These are phyloP conservation scores for Dipus sagitta DNA, from an alignment of 2,797 vertebrate genomes.

Conservation along the genomic window DNA sequence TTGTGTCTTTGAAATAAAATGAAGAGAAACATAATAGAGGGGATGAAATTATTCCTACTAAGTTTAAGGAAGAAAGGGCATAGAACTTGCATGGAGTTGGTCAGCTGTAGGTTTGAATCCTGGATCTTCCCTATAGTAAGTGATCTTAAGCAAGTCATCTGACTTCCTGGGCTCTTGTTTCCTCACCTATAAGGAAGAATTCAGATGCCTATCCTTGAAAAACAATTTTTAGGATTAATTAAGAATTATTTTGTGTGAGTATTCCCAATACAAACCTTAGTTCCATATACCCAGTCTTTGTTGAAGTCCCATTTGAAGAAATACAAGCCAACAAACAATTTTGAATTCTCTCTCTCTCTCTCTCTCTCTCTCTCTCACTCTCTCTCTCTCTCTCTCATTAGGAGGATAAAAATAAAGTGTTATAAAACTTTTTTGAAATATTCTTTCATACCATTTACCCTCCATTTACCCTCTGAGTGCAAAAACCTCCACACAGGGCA, in stretches of 20 bases:
- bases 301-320: too few species aligned
- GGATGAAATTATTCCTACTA: background rate
- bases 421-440: background rate
- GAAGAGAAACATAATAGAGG: background rate
- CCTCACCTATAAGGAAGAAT: background rate
- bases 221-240: background rate
- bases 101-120: constrained; percentile 6
- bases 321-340: background rate
- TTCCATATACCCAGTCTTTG: too few species aligned
- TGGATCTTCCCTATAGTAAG: background rate
- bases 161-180: background rate
- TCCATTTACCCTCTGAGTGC: background rate
- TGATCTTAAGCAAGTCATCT: background rate
- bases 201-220: background rate
- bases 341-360: background rate
- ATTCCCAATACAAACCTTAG: background rate
- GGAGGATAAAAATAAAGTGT: constrained; percentile 10
- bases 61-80: constrained; percentile 9
- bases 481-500: background rate
- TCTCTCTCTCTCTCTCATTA: too few species aligned
- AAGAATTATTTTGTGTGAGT: constrained; percentile 13
- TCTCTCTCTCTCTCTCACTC: too few species aligned
- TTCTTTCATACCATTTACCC: background rate
- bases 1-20: constrained; percentile 38
- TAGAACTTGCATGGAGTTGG: background rate